phyloP scores from a whole-genome alignment of 2,888 invertebrate species.

The Seira musarum region DNA sequence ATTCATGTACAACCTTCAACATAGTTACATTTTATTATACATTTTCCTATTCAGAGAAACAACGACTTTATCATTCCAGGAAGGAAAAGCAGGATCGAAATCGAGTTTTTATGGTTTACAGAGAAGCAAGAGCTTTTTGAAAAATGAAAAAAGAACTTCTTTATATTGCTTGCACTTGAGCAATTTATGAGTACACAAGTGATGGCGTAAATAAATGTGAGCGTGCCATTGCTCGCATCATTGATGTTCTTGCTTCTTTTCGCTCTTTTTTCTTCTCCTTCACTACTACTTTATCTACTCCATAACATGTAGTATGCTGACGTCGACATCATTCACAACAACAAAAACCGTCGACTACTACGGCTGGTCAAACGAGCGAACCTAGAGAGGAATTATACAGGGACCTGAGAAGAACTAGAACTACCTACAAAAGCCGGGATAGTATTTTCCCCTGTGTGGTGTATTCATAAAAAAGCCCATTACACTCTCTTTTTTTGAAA shows the following conservation, averaged over 20 bases:
- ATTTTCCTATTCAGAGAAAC: not conserved
- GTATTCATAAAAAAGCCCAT: not conserved
- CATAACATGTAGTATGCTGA: conserved; percentile 34
- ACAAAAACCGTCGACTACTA: conserved; percentile 55
- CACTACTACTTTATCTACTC: not conserved
- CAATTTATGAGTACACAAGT: conserved; percentile 57
- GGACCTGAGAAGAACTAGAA: conserved; percentile 39
- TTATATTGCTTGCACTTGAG: conserved; percentile 41
- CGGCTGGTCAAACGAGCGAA: conserved; percentile 50
- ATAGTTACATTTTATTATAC: not conserved
- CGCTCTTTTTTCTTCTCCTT: not conserved
- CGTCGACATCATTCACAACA: conserved; percentile 58
- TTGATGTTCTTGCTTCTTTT: conserved; percentile 48
- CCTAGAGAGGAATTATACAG: conserved; percentile 33
- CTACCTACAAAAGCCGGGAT: conserved; percentile 13
- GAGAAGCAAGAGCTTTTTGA: not conserved
- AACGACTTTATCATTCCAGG: conserved; percentile 1
- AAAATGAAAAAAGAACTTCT: conserved; percentile 1
- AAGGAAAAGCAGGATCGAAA: conserved; percentile 9
- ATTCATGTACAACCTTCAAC: not conserved
- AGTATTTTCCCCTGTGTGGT: not conserved
- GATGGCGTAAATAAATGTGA: conserved; percentile 60
- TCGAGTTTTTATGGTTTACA: conserved; percentile 4
- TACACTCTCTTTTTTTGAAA: not conserved
- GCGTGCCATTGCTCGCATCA: conserved; percentile 57